These are phyloP conservation scores for Anseranas semipalmata DNA, from an alignment of 2,113 vertebrate genomes.

Conservation along the genomic window DNA sequence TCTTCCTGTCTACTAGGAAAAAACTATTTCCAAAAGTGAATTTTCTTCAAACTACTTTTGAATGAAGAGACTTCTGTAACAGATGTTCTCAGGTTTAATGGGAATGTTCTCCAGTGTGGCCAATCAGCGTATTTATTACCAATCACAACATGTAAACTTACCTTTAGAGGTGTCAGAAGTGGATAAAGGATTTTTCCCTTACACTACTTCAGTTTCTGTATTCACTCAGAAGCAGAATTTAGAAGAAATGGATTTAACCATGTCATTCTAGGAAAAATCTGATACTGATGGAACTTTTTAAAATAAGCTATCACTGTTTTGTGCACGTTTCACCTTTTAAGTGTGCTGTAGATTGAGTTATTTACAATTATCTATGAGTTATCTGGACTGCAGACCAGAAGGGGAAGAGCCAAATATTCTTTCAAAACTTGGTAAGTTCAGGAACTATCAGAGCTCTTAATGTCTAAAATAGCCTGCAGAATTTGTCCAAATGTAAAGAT, in stretches of 20 bases:
- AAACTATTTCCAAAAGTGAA: background rate
- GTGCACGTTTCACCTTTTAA: background rate
- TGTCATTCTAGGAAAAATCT: background rate
- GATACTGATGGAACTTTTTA: background rate
- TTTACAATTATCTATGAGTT: background rate
- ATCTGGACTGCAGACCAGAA: background rate
- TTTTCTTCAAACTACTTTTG: background rate
- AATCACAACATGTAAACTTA: background rate
- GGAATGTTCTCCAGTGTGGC: background rate
- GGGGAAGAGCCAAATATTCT: background rate
- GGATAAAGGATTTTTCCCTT: background rate
- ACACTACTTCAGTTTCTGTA: background rate
- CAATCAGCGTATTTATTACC: background rate
- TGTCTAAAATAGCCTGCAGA: background rate
- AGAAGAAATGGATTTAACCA: background rate
- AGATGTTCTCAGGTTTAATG: conserved; percentile 9
- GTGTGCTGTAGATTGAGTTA: background rate
- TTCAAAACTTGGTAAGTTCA: background rate
- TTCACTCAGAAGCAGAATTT: background rate
- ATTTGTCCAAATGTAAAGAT: background rate
- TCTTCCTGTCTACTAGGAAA: background rate
- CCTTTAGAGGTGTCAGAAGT: background rate
- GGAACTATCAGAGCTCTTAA: background rate
- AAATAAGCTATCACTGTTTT: background rate
- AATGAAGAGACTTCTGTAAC: background rate